These are phyloP conservation scores for Microchirus variegatus DNA, from an alignment of 2,797 vertebrate genomes.

Conservation along the genomic window DNA sequence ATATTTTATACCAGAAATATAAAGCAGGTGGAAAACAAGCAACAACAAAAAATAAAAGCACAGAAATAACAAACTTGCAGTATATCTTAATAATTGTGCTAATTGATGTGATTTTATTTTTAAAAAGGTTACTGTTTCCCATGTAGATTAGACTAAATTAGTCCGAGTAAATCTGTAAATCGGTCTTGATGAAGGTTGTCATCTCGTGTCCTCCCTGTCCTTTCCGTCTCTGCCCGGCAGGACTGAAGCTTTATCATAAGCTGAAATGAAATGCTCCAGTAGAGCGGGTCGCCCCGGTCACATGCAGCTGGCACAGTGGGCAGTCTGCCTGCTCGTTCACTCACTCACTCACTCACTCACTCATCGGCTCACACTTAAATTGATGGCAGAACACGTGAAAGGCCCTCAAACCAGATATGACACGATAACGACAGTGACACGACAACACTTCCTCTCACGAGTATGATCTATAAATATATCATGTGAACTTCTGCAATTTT, in stretches of 20 bases:
- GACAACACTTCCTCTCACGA: slow-evolving; percentile 5
- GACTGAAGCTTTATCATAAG: slow-evolving; percentile 55
- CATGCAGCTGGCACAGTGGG: slow-evolving; percentile 34
- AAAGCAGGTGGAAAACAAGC: no score
- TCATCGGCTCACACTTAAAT: slow-evolving; percentile 18
- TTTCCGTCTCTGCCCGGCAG: slow-evolving; percentile 17
- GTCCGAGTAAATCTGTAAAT: slow-evolving; percentile 22
- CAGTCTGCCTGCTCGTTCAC: slow-evolving; percentile 12
- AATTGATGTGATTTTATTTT: no score
- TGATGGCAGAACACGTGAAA: slow-evolving; percentile 36
- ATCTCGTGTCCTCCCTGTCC: slow-evolving; percentile 46
- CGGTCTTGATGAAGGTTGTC: slow-evolving; percentile 48
- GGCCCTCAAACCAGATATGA: slow-evolving; percentile 48
- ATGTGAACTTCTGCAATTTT: background rate
- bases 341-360: slow-evolving; percentile 1
- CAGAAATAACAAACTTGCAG: no score
- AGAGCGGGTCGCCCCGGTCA: slow-evolving; percentile 37
- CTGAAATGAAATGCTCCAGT: slow-evolving; percentile 51
- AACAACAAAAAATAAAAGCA: no score
- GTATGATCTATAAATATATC: slow-evolving; percentile 2
- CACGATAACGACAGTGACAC: slow-evolving; percentile 39
- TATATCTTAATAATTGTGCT: no score
- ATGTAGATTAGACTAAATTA: background rate
- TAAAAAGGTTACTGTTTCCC: no score
- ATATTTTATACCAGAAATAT: no score